These are phyloP conservation scores for Emys orbicularis DNA, from an alignment of 2,797 vertebrate species.

Conservation along the genomic window DNA sequence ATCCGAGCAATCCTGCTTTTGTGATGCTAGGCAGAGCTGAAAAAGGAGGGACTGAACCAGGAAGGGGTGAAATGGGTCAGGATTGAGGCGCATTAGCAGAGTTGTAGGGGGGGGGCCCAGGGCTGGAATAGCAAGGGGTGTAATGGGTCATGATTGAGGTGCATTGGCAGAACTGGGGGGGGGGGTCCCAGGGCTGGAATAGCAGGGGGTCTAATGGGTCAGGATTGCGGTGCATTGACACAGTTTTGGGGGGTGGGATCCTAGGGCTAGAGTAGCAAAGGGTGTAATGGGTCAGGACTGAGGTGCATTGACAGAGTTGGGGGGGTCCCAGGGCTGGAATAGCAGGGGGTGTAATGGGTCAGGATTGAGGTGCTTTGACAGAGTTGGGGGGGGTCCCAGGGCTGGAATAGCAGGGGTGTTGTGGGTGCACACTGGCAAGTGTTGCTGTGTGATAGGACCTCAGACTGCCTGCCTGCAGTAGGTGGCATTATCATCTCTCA, in stretches of 20 bases:
- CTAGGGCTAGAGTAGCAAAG: too few species aligned
- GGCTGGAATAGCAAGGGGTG: too few species aligned
- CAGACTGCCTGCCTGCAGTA: rapidly evolving
- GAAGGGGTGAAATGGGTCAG: background rate
- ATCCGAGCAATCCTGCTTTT: background rate
- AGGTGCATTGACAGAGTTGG: too few species aligned
- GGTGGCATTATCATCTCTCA: background rate
- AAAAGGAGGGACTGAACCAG: background rate
- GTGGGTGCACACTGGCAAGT: rapidly evolving
- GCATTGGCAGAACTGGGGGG: too few species aligned
- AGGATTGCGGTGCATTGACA: background rate
- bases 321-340: background rate
- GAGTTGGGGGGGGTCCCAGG: too few species aligned
- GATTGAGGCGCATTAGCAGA: background rate
- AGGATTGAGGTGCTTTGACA: background rate
- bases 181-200: background rate
- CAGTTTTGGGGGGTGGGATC: too few species aligned
- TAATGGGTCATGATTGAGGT: too few species aligned
- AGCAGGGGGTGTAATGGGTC: background rate
- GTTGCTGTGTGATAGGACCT: rapidly evolving
- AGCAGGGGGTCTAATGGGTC: background rate
- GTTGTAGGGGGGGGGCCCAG: background rate
- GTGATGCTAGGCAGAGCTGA: background rate
- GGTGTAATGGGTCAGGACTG: background rate
- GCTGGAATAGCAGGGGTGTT: background rate